Percentiles rank a stretch among this genome's conserved stretches.
Evolutionary conservation across 2,888 invertebrate genomes (phyloP).

Genomic region (Mesorhabditis sp.): DNA sequence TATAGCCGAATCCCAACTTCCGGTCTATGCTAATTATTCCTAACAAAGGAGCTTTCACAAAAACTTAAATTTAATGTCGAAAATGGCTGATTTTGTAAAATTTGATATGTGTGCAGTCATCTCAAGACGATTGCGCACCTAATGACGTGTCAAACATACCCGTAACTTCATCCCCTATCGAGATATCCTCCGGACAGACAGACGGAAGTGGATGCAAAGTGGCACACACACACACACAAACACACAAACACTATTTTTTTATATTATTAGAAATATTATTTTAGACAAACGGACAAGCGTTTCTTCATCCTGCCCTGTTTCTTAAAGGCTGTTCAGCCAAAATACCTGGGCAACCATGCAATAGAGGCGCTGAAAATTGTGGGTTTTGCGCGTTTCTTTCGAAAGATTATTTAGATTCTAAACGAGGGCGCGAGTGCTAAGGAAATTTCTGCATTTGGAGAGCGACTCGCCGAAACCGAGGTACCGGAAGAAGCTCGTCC

Average conservation of each 20-base stretch:
- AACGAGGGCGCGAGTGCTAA: neutral
- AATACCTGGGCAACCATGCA: constrained; percentile 1
- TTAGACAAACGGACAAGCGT: constrained; percentile 44
- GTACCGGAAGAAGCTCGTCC: constrained; percentile 19
- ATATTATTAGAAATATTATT: constrained; percentile 4
- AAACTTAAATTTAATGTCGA: no score
- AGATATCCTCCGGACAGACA: no score
- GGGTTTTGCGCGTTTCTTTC: neutral
- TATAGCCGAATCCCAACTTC: no score
- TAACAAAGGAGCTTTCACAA: no score
- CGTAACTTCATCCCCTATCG: no score
- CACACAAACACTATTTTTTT: constrained; percentile 32
- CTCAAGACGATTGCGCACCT: no score
- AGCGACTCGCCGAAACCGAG: constrained; percentile 22
- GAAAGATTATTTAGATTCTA: neutral
- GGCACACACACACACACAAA: no score
- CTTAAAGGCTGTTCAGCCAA: constrained; percentile 24
- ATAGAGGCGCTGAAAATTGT: constrained; percentile 7
- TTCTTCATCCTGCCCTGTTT: constrained; percentile 28
- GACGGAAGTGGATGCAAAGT: no score
- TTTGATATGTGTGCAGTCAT: no score
- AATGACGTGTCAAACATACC: no score
- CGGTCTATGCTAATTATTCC: no score
- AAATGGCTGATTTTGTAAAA: no score
- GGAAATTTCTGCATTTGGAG: constrained; percentile 22